These are phyloP conservation scores for Myotis daubentonii DNA, from an alignment of 2,797 vertebrate species.

Conservation along the genomic window DNA sequence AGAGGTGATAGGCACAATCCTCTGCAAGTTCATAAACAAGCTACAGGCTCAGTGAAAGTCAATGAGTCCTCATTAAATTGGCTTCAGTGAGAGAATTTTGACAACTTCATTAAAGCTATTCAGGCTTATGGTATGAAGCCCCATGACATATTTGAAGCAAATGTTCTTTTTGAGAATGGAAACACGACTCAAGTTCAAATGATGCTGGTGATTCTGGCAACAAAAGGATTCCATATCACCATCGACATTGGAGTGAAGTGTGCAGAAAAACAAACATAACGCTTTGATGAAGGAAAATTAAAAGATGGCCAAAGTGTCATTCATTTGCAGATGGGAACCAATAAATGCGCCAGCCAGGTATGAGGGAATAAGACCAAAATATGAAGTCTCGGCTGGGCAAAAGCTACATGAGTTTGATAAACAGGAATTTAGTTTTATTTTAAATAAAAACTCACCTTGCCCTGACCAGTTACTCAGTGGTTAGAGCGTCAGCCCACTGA, in stretches of 20 bases:
- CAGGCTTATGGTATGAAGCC: conserved; percentile 95
- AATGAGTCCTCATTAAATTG: neutral
- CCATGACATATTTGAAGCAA: conserved; percentile 98
- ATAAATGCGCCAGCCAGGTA: conserved; percentile 97
- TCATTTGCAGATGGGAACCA: conserved; percentile 97
- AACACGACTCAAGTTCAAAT: conserved; percentile 96
- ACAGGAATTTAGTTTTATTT: conserved; percentile 35
- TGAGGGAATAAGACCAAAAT: neutral
- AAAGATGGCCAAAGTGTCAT: conserved; percentile 98
- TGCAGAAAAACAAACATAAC: conserved; percentile 93
- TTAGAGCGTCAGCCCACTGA: no score
- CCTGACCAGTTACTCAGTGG: no score
- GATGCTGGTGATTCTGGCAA: conserved; percentile 94
- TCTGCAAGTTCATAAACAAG: conserved; percentile 87
- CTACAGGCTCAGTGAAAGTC: neutral
- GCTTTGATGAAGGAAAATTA: conserved; percentile 95
- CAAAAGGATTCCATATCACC: conserved; percentile 95
- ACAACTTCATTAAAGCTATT: conserved; percentile 97
- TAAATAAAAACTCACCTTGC: conserved; percentile 64
- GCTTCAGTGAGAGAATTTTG: conserved; percentile 95
- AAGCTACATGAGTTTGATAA: conserved; percentile 16
- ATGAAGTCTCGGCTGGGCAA: conserved; percentile 8
- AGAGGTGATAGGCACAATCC: conserved; percentile 94
- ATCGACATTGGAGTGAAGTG: conserved; percentile 96
- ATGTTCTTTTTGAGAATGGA: conserved; percentile 92